Percentiles rank a stretch among this genome's conserved stretches.
Conservation (phyloP, 2,888 invertebrate species). For the Arrhopalites spinosus region DNA sequence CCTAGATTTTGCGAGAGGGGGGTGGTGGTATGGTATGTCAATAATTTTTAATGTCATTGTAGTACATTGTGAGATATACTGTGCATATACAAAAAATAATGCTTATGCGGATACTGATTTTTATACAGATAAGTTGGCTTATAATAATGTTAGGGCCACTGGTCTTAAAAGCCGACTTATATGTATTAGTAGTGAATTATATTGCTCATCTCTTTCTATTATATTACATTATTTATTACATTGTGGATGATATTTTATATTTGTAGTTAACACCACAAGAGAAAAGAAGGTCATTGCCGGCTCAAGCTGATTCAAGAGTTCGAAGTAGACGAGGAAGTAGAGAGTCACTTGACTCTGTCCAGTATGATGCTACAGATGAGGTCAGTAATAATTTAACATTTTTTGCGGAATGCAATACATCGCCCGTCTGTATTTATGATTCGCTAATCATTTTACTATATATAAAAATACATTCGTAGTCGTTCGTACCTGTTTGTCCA, state of each 20-base stretch:
- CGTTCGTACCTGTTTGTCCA: neutral
- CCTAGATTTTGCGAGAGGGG: no score
- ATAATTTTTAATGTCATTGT: no score
- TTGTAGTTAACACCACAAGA: constrained; percentile 58
- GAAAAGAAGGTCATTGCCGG: constrained; percentile 57
- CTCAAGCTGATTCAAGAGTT: constrained; percentile 64
- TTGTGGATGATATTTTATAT: neutral
- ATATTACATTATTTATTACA: neutral
- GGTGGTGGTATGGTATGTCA: no score
- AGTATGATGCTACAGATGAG: constrained; percentile 73
- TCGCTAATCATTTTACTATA: constrained; percentile 8
- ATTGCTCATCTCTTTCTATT: neutral
- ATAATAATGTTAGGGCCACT: no score
- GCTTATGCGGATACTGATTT: no score
- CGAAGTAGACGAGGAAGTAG: constrained; percentile 71
- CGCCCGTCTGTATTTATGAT: constrained; percentile 13
- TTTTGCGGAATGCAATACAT: constrained; percentile 5
- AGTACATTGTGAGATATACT: no score
- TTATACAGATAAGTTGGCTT: no score
- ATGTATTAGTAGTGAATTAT: no score
- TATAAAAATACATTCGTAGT: neutral
- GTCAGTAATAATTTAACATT: constrained; percentile 65
- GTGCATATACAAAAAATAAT: no score
- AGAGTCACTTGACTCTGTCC: constrained; percentile 73
- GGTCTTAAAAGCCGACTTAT: no score